Conservation (phyloP, 1,140 invertebrate species). For the Gonatopus flavifemur region DNA sequence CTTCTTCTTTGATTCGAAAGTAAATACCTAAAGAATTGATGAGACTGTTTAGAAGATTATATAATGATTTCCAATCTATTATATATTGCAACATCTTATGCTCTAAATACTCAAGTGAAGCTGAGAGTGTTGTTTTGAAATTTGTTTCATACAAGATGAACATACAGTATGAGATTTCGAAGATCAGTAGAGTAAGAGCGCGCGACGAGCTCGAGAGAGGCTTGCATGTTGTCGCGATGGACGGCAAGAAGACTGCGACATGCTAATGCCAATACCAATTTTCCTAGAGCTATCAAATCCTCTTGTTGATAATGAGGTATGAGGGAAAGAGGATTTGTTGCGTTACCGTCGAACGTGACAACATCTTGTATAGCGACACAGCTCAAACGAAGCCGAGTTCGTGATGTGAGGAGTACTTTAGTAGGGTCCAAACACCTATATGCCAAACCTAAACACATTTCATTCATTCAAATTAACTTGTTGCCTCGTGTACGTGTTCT, state of each 20-base stretch:
- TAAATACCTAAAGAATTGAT: constrained; percentile 71
- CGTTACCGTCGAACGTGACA: constrained; percentile 74
- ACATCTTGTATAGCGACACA: constrained; percentile 84
- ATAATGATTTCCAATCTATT: too few relatives aligned
- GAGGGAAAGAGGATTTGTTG: constrained; percentile 66
- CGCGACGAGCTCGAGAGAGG: constrained; percentile 85
- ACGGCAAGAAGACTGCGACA: constrained; percentile 87
- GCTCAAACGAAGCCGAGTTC: constrained; percentile 74
- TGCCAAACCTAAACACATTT: constrained; percentile 59
- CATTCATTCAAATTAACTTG: constrained; percentile 4
- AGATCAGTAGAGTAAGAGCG: constrained; percentile 90
- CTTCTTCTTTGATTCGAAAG: constrained; percentile 74
- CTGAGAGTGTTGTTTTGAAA: constrained; percentile 3
- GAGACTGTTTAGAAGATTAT: too few relatives aligned
- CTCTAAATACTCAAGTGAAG: neutral
- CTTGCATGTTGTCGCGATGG: constrained; percentile 80
- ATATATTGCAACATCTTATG: constrained; percentile 1
- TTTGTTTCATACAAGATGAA: constrained; percentile 30
- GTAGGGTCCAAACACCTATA: constrained; percentile 84
- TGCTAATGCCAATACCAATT: constrained; percentile 85
- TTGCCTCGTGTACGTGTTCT: too few relatives aligned
- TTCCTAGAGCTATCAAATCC: constrained; percentile 89
- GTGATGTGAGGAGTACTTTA: constrained; percentile 83
- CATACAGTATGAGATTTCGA: constrained; percentile 90
- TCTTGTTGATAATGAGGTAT: constrained; percentile 88